phyloP scores from a whole-genome alignment of 2,888 invertebrate species.

The Xanthorhoe designata region DNA sequence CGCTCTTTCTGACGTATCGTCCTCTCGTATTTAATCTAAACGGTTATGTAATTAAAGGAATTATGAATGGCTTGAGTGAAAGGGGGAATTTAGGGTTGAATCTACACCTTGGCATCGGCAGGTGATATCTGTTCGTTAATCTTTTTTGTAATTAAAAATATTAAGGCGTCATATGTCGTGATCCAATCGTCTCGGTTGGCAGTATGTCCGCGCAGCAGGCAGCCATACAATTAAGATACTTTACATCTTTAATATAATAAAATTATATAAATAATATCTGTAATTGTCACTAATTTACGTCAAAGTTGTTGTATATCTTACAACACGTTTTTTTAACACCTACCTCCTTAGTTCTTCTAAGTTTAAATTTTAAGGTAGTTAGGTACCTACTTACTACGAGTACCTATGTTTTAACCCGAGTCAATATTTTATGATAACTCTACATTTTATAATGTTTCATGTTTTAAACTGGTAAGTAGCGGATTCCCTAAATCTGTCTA shows the following conservation, averaged over 20 bases:
- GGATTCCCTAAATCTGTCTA: no score
- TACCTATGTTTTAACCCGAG: no score
- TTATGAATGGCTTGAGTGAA: conserved; percentile 50
- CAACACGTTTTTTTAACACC: no score
- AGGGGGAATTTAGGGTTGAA: conserved; percentile 73
- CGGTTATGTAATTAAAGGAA: conserved; percentile 60
- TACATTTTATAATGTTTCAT: no score
- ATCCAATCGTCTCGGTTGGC: conserved; percentile 62
- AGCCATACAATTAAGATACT: conserved; percentile 1
- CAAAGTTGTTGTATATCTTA: no score
- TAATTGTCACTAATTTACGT: no score
- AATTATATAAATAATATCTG: not conserved
- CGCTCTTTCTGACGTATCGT: conserved; percentile 40
- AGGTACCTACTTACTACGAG: no score
- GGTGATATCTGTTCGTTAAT: conserved; percentile 69
- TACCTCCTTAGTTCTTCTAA: no score
- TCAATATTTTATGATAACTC: no score
- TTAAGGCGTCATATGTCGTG: conserved; percentile 75
- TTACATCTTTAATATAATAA: not conserved
- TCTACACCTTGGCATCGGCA: conserved; percentile 80
- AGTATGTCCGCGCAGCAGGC: conserved; percentile 24
- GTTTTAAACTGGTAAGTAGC: no score
- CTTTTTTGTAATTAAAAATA: conserved; percentile 71
- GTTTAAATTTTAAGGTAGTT: no score
- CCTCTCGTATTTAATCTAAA: conserved; percentile 54